A percentile compares a stretch with the other conserved stretches of the same genome.
phyloP scores from a whole-genome alignment of 2,113 vertebrate genomes.

The Mola mola region DNA sequence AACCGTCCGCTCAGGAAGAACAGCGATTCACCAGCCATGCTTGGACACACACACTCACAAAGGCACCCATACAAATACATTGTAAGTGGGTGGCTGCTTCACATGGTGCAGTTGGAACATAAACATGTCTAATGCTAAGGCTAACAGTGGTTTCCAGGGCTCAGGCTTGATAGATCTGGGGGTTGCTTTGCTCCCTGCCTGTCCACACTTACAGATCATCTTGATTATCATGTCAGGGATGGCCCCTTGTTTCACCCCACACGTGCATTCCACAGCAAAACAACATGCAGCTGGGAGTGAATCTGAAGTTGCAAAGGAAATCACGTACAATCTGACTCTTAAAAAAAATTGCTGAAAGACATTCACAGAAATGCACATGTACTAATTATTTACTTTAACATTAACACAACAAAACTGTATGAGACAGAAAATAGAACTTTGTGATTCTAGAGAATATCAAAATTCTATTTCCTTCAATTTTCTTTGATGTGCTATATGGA shows the following conservation, averaged over 20 bases:
- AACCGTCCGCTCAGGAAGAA: conserved; percentile 64
- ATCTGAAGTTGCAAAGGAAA: conserved; percentile 1
- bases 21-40: conserved; percentile 25
- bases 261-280: conserved; percentile 44
- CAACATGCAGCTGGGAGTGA: conserved; percentile 34
- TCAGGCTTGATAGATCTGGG: conserved; percentile 59
- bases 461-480: no score
- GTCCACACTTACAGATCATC: conserved; percentile 43
- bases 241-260: conserved; percentile 35
- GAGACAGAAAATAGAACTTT: conserved; percentile 9
- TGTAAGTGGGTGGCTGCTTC: conserved; percentile 66
- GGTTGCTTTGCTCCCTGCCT: conserved; percentile 33
- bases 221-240: conserved; percentile 61
- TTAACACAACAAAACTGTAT: no score
- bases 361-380: no score
- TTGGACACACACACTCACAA: conserved; percentile 27
- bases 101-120: conserved; percentile 62
- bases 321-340: no score
- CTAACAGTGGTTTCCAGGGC: conserved; percentile 72
- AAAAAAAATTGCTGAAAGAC: no score
- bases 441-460: not conserved
- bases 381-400: conserved; percentile 17
- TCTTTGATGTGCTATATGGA: no score
- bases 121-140: conserved; percentile 76
- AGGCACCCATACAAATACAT: conserved; percentile 52